Evolutionary conservation across 2,113 vertebrate genomes (phyloP), one percentile per base, ranked within the genome.

Genomic region (Chaenogobius annularis): DNA sequence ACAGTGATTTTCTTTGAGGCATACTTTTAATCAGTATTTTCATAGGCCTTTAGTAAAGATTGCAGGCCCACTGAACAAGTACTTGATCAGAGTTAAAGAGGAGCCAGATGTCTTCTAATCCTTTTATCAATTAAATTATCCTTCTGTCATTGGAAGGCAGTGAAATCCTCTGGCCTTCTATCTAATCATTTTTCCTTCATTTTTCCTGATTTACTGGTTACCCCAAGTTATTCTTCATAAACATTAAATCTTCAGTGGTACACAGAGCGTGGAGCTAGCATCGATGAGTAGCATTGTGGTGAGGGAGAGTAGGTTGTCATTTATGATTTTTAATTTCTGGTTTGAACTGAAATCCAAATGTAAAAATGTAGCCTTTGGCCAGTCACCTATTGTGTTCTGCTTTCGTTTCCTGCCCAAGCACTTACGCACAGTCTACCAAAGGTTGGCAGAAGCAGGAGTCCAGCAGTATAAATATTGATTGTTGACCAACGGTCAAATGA

Each of bases 1-100:
- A 70, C 43, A 75, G 87, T 85, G 67, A 85, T 88, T 90, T 90
- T 68, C 73, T 89, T 90, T 87, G 70, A 86, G 76, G 71, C 68
- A 72, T 62, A 68, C 68, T 50, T 83, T 80, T 65, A 37, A 46
- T 62, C 78, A 82, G 17, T 52, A 52, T 19, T 52, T 52, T 19
- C 50, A 54, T 20, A 10, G 44, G 73, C 79, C 72, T 75, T 88
- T 84, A 66, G 70, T 76, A 81, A 77, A 77, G 23, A 72, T 58
- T 78, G 69, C 70, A 72, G 69, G 70, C 68, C 70, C 35, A 73
- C 55, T 77, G 70, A 76, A 71, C 52, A 26, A 85, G 67, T 46
- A 81, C 73, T 76, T 85, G 67, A 73, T 80, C 81, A 63, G 74
- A 84, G 80, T 79, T 78, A 78, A 87, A 81, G 76, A 83, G 68